A percentile compares a stretch with the other conserved stretches of the same genome.
Evolutionary conservation across 2,888 invertebrate genomes (phyloP).

Genomic region (Dynastes grantii): DNA sequence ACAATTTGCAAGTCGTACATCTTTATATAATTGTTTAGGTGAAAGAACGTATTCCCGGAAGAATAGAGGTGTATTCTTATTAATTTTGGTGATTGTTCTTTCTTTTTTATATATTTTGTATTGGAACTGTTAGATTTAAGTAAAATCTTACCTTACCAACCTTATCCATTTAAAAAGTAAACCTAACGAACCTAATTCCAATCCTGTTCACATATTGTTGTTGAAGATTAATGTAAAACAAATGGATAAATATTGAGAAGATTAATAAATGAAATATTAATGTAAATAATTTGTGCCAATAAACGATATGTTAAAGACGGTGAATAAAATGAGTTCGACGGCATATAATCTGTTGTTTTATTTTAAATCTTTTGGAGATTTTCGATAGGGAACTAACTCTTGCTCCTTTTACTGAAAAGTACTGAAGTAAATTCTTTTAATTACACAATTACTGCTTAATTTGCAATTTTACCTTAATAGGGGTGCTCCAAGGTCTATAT

Average conservation of each 20-base stretch:
- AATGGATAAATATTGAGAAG: neutral
- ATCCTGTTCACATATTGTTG: neutral
- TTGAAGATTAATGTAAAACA: neutral
- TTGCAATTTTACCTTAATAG: neutral
- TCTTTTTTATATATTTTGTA: too few relatives aligned
- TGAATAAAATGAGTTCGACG: neutral
- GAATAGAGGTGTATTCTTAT: too few relatives aligned
- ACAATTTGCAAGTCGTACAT: neutral
- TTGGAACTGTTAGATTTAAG: too few relatives aligned
- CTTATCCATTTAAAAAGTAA: neutral
- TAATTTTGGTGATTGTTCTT: too few relatives aligned
- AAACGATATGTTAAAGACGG: neutral
- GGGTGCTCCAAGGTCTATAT: neutral
- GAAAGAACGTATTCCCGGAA: too few relatives aligned
- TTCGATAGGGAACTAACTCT: too few relatives aligned
- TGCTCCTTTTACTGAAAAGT: too few relatives aligned
- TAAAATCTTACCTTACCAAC: too few relatives aligned
- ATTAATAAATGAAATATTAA: neutral
- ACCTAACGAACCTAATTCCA: neutral
- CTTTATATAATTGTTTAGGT: neutral
- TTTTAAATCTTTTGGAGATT: neutral
- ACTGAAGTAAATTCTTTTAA: too few relatives aligned
- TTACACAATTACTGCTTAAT: neutral
- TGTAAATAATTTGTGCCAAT: constrained; percentile 1
- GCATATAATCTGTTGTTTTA: neutral